Conservation (phyloP, 2,797 vertebrate genomes). For the Myiotriccus ornatus region DNA sequence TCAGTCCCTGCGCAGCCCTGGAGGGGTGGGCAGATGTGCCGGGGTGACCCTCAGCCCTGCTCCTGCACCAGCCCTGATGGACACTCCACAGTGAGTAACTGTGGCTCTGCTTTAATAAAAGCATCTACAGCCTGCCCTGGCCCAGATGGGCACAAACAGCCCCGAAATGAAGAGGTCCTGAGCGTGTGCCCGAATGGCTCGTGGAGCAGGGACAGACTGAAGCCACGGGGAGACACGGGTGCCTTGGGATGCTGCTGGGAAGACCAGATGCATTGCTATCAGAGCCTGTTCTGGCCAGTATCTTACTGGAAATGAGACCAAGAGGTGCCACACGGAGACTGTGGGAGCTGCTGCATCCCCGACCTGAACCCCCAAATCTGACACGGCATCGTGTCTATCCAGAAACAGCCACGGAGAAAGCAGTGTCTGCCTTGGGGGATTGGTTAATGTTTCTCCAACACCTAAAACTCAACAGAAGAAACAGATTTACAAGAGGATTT, state of each 20-base stretch:
- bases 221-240: rapidly evolving
- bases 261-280: rapidly evolving
- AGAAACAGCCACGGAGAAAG: background rate
- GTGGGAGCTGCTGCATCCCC: background rate
- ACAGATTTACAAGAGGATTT: slow-evolving; percentile 42
- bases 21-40: rapidly evolving
- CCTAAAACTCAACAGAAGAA: slow-evolving; percentile 1
- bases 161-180: background rate
- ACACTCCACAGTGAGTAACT: background rate
- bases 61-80: background rate
- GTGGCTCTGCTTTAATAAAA: background rate
- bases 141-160: background rate
- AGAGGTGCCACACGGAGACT: background rate
- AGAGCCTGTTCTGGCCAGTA: background rate
- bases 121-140: background rate
- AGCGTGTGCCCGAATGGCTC: rapidly evolving
- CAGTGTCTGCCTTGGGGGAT: background rate
- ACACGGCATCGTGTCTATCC: rapidly evolving
- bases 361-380: background rate
- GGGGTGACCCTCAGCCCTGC: background rate
- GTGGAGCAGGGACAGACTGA: rapidly evolving
- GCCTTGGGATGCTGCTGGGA: background rate
- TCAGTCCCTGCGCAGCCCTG: background rate
- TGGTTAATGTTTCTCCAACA: background rate
- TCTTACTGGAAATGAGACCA: background rate